Conservation (phyloP, 2,888 invertebrate genomes). For the Itoplectis maculator region DNA sequence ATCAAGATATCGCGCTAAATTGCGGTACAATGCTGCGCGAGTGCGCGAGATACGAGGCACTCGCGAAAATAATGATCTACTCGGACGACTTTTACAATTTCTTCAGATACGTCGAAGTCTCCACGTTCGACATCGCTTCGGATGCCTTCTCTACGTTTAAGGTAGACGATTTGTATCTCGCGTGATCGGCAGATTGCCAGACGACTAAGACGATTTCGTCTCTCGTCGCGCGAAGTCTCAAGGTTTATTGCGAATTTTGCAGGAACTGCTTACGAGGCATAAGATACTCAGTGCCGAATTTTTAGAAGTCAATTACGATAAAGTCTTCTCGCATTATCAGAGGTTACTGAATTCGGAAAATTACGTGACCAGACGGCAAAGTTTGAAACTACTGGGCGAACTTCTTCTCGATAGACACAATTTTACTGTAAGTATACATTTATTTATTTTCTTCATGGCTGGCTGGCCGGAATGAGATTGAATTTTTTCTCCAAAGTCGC, state of each 20-base stretch:
- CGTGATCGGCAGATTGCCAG: constrained; percentile 13
- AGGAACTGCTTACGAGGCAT: constrained; percentile 97
- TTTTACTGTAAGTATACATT: constrained; percentile 91
- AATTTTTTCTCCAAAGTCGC: not conserved
- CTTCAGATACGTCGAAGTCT: constrained; percentile 99
- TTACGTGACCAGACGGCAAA: constrained; percentile 99
- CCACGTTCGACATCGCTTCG: constrained; percentile 99
- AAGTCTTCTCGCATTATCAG: constrained; percentile 99
- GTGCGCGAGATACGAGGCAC: constrained; percentile 98
- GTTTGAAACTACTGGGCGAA: constrained; percentile 98
- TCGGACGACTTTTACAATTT: constrained; percentile 99
- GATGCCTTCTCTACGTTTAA: constrained; percentile 99
- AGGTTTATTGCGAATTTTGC: constrained; percentile 78
- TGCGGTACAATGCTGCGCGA: constrained; percentile 99
- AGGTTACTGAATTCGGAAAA: constrained; percentile 99
- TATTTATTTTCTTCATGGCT: constrained; percentile 78
- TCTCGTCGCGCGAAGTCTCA: not conserved
- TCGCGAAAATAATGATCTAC: constrained; percentile 99
- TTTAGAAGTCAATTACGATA: constrained; percentile 99
- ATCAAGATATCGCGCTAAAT: constrained; percentile 99
- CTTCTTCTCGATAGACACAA: constrained; percentile 99
- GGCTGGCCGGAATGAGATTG: not conserved
- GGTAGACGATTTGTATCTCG: constrained; percentile 86
- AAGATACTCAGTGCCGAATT: constrained; percentile 99
- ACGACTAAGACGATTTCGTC: constrained; percentile 4